These are phyloP conservation scores for Sebastes cheni DNA, from an alignment of 2,797 vertebrate genomes.

Conservation along the genomic window DNA sequence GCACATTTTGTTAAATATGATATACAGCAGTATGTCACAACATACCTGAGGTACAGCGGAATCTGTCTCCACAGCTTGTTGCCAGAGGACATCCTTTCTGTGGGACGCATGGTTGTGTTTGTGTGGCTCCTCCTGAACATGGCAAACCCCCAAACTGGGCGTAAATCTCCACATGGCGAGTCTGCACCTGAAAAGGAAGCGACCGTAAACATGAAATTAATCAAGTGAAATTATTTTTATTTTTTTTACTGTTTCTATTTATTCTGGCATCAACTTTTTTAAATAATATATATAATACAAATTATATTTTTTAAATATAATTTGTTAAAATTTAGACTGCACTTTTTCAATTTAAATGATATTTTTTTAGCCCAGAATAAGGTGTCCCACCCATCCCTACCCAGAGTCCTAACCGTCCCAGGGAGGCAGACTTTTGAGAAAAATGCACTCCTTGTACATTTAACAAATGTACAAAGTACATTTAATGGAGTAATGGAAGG, in stretches of 20 bases:
- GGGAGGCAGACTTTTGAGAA: too few relatives aligned
- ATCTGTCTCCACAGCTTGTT: conserved; percentile 87
- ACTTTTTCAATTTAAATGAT: too few relatives aligned
- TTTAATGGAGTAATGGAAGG: too few relatives aligned
- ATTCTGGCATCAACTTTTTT: neutral
- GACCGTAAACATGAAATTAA: neutral
- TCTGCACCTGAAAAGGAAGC: conserved; percentile 79
- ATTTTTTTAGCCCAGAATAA: too few relatives aligned
- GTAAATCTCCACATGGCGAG: conserved; percentile 80
- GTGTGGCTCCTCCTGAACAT: conserved; percentile 82
- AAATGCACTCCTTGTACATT: too few relatives aligned
- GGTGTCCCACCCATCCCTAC: too few relatives aligned
- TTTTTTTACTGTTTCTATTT: neutral
- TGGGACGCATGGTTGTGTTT: conserved; percentile 83
- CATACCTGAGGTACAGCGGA: conserved; percentile 91
- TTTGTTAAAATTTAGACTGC: too few relatives aligned
- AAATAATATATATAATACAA: too few relatives aligned
- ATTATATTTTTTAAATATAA: too few relatives aligned
- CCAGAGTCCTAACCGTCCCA: fast-evolving
- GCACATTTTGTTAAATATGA: neutral
- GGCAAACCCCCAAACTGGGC: conserved; percentile 87
- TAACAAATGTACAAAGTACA: too few relatives aligned
- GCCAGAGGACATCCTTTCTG: conserved; percentile 84
- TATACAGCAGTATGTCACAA: neutral
- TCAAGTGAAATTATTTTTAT: neutral